phyloP scores from a whole-genome alignment of 2,797 vertebrate genomes.

The Xiphorhynchus erythropygius region DNA sequence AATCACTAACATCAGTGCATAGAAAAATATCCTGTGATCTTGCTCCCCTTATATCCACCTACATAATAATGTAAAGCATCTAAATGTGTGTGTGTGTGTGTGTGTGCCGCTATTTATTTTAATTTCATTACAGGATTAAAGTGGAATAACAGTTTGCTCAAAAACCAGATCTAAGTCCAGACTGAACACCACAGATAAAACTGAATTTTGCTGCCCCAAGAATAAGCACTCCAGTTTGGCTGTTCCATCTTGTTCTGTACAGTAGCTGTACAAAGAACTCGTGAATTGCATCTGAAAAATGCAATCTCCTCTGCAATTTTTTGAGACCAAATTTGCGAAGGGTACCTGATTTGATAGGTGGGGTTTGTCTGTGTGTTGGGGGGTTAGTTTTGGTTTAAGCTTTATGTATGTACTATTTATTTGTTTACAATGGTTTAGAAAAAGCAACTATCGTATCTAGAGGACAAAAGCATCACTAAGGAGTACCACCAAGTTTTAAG shows the following conservation, averaged over 20 bases:
- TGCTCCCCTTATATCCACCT: neutral
- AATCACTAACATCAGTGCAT: neutral
- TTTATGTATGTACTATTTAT: neutral
- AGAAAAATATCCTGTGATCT: neutral
- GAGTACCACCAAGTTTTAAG: neutral
- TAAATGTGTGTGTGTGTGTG: neutral
- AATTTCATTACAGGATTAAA: neutral
- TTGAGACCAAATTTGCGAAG: neutral
- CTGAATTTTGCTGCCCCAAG: neutral
- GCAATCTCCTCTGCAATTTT: neutral
- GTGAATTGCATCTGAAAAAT: neutral
- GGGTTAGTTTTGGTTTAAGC: neutral
- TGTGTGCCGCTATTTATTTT: neutral
- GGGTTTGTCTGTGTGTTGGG: neutral
- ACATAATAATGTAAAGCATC: neutral
- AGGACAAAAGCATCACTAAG: neutral
- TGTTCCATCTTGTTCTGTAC: neutral
- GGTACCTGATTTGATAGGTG: neutral
- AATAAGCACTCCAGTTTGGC: neutral
- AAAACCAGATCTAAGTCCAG: neutral
- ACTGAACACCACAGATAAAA: neutral
- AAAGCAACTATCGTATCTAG: neutral
- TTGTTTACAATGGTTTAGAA: neutral
- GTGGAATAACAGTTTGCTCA: neutral
- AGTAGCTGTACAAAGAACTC: neutral